Percentiles rank a stretch among this genome's conserved stretches.
Conservation (phyloP, 2,888 invertebrate species). For the Poecilus cupreus region DNA sequence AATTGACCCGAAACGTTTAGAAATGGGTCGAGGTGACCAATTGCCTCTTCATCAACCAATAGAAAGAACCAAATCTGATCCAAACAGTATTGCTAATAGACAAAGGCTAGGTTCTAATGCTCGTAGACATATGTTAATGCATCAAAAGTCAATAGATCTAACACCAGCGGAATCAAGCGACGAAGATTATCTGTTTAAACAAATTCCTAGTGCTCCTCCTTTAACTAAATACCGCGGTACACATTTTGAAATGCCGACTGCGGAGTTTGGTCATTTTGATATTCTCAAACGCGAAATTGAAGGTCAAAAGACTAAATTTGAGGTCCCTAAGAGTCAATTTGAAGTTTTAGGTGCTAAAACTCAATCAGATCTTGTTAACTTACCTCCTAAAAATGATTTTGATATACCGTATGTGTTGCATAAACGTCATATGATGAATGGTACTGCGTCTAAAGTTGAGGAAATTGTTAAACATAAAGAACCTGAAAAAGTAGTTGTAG, state of each 20-base stretch:
- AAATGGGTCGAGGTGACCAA: conserved; percentile 68
- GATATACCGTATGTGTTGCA: conserved; percentile 91
- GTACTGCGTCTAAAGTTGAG: conserved; percentile 78
- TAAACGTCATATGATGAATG: conserved; percentile 90
- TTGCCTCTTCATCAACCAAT: conserved; percentile 82
- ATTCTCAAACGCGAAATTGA: conserved; percentile 73
- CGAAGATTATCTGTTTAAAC: conserved; percentile 86
- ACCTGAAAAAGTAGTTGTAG: conserved; percentile 50
- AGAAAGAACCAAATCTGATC: conserved; percentile 91
- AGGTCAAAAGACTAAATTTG: conserved; percentile 79
- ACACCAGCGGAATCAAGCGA: conserved; percentile 91
- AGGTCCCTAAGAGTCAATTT: conserved; percentile 83
- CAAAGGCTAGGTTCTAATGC: conserved; percentile 83
- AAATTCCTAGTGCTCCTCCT: conserved; percentile 83
- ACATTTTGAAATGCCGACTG: conserved; percentile 72
- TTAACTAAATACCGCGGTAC: conserved; percentile 77
- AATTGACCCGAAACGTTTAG: conserved; percentile 81
- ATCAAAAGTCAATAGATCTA: conserved; percentile 89
- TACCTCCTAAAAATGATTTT: conserved; percentile 76
- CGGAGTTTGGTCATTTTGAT: conserved; percentile 80
- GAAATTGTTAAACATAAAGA: conserved; percentile 63
- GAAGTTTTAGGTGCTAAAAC: conserved; percentile 75
- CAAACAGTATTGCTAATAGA: conserved; percentile 84
- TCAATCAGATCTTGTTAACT: conserved; percentile 72
- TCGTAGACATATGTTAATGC: conserved; percentile 86